Conservation (phyloP, 2,888 invertebrate species). For the Lacanobia oleracea region DNA sequence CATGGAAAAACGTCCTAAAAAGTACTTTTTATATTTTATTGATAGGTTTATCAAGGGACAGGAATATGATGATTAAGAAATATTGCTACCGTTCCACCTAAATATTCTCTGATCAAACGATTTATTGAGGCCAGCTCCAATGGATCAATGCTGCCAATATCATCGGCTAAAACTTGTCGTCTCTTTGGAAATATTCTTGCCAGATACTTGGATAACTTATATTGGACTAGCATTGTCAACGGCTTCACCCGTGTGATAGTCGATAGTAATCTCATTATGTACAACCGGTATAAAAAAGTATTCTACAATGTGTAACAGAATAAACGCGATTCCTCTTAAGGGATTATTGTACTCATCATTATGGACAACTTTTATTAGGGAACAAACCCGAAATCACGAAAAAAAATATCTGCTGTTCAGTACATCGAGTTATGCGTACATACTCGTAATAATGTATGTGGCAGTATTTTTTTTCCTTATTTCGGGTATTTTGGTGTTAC, state of each 20-base stretch:
- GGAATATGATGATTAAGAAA: not conserved
- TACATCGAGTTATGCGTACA: no score
- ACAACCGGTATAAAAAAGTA: not conserved
- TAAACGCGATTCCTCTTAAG: no score
- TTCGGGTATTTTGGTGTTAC: no score
- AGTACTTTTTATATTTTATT: not conserved
- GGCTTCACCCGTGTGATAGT: not conserved
- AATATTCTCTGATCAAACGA: not conserved
- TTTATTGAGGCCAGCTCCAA: not conserved
- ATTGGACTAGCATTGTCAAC: not conserved
- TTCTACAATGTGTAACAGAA: not conserved
- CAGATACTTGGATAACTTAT: constrained; percentile 11
- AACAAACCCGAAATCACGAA: no score
- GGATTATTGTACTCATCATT: no score
- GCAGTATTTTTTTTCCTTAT: no score
- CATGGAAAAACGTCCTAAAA: no score
- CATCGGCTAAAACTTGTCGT: not conserved
- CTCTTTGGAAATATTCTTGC: constrained; percentile 14
- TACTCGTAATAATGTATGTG: no score
- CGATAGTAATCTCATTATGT: not conserved
- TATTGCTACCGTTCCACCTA: not conserved
- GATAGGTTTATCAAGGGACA: not conserved
- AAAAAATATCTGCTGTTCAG: no score
- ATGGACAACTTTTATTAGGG: no score
- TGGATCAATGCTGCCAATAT: constrained; percentile 31